Evolutionary conservation across 2,888 invertebrate species (phyloP).

Genomic region (Heterodera filipjevi): DNA sequence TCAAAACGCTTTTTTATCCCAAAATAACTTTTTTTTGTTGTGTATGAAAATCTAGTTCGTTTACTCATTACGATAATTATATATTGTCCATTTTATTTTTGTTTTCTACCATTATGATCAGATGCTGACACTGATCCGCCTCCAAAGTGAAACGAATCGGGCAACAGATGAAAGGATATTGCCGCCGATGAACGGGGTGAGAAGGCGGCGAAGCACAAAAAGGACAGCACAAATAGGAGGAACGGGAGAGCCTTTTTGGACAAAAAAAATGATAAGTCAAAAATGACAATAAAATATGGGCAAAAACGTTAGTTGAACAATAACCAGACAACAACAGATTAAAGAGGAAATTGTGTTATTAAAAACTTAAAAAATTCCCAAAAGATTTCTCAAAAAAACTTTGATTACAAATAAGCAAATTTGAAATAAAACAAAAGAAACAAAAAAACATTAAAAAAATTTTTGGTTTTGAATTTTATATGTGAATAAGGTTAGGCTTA

Average conservation of each 20-base stretch:
- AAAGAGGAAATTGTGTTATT: not conserved
- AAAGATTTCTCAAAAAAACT: too few relatives aligned
- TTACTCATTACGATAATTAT: too few relatives aligned
- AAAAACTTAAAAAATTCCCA: too few relatives aligned
- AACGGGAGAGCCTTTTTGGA: constrained; percentile 17
- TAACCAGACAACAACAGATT: not conserved
- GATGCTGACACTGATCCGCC: not conserved
- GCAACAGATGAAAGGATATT: constrained; percentile 4
- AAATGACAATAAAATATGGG: not conserved
- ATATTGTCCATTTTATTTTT: not conserved
- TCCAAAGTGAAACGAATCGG: not conserved
- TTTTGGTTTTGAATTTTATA: too few relatives aligned
- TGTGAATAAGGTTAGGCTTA: too few relatives aligned
- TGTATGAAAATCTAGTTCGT: too few relatives aligned
- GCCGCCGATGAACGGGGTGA: constrained; percentile 3
- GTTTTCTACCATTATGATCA: not conserved
- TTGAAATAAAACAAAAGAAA: too few relatives aligned
- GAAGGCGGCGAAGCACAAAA: constrained; percentile 2
- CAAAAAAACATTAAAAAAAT: too few relatives aligned
- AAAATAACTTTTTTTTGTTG: too few relatives aligned
- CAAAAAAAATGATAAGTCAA: not conserved
- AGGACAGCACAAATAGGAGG: constrained; percentile 2
- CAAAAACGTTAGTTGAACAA: not conserved
- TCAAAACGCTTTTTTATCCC: too few relatives aligned
- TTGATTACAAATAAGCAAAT: too few relatives aligned